Percentiles rank a stretch among this genome's conserved stretches.
These are phyloP conservation scores for Paramisgurnus dabryanus DNA, from an alignment of 2,113 vertebrate genomes.

Conservation along the genomic window DNA sequence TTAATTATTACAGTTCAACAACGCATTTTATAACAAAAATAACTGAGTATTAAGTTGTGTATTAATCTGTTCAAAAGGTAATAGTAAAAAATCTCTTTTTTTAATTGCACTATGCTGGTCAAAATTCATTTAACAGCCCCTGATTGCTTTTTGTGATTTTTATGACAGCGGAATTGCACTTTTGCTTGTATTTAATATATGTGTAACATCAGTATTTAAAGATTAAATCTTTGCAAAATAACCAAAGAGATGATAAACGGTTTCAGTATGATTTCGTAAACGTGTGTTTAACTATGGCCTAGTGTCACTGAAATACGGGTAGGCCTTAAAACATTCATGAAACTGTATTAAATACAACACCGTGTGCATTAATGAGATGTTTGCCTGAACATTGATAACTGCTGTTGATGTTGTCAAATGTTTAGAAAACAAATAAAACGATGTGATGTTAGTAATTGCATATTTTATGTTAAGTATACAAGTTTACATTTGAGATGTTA, in stretches of 20 bases:
- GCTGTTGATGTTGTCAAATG: slow-evolving; percentile 9
- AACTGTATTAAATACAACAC: slow-evolving; percentile 1
- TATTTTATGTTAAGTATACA: background rate
- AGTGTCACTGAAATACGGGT: slow-evolving; percentile 8
- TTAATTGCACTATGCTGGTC: slow-evolving; percentile 42
- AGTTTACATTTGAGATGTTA: background rate
- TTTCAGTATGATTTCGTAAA: slow-evolving; percentile 4
- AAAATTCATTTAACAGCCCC: background rate
- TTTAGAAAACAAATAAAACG: slow-evolving; percentile 47
- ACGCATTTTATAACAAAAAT: background rate
- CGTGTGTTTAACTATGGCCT: slow-evolving; percentile 10
- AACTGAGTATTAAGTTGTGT: background rate
- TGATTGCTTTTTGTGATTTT: background rate
- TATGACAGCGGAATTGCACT: slow-evolving; percentile 45
- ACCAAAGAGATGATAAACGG: slow-evolving; percentile 40
- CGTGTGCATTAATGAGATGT: background rate
- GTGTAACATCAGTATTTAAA: slow-evolving; percentile 7
- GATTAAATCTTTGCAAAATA: slow-evolving; percentile 34
- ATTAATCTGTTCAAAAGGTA: background rate
- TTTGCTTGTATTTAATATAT: slow-evolving; percentile 49
- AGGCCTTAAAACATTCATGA: slow-evolving; percentile 16
- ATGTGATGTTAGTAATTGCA: background rate
- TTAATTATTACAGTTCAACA: background rate
- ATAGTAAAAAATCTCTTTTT: background rate
- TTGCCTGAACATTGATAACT: slow-evolving; percentile 21